Conservation (phyloP, 2,113 vertebrate species). For the Calypte anna region DNA sequence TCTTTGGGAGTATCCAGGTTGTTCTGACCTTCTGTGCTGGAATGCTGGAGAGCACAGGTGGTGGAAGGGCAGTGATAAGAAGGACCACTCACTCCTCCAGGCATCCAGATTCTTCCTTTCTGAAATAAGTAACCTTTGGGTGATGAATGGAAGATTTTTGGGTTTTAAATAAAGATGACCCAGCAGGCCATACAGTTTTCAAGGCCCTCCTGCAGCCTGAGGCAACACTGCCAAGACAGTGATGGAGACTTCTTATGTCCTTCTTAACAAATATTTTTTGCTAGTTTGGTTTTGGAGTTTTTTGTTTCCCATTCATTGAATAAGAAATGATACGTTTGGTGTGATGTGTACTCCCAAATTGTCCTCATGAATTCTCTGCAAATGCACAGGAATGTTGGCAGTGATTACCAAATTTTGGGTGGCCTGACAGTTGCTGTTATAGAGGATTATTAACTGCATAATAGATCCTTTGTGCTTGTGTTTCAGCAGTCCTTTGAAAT, state of each 20-base stretch:
- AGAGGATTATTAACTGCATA: not conserved
- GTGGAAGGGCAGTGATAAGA: not conserved
- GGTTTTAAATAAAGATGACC: not conserved
- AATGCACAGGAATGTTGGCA: not conserved
- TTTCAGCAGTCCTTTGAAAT: not conserved
- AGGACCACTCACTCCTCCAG: fast-evolving
- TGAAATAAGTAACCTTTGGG: not conserved
- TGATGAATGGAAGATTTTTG: not conserved
- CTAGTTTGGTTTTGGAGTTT: not conserved
- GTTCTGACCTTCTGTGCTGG: not conserved
- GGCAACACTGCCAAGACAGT: not conserved
- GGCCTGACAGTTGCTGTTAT: not conserved
- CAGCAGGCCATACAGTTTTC: not conserved
- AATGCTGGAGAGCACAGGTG: not conserved
- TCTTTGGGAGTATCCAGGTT: not conserved
- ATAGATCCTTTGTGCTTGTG: not conserved
- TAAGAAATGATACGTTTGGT: not conserved
- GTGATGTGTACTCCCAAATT: not conserved
- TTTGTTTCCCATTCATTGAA: not conserved
- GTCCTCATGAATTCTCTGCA: not conserved
- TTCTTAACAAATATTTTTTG: not conserved
- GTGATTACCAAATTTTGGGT: not conserved
- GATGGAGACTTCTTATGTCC: not conserved
- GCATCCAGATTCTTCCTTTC: not conserved
- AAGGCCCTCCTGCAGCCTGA: not conserved